Evolutionary conservation across 1,140 invertebrate species (phyloP), one percentile per base, ranked within the genome.

Genomic region (Bombus terrestris): DNA sequence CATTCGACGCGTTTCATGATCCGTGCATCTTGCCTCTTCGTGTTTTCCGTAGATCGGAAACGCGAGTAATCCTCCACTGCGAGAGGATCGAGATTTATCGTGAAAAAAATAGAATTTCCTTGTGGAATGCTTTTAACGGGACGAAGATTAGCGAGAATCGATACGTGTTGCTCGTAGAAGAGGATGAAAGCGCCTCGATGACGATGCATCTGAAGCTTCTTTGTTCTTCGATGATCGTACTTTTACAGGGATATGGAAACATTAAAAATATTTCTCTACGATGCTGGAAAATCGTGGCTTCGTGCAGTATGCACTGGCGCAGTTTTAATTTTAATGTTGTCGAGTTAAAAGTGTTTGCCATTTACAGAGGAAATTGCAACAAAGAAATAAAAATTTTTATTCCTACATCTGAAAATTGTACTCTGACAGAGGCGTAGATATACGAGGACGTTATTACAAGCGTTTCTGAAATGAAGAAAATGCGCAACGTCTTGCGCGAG

Each of bases 1-100:
- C 53, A 69, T 35, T 68, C 47, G 43, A 80, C 68, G 59, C 3
- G 71, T 57, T 35, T 22, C 77, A 41, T 35, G 83, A 81, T 74
- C 59, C 28, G 35, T 85, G 3, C 15, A 13, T 37, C 8, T 35
- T 81, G 18, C 6, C 2, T 25, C 41, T 22, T n/a, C 32, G 47
- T 47, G 66, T 80, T 53, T 47, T 13, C n/a, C 22, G 41, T 13
- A 43, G 37, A 57, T 79, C 41, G 35, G 75, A 25, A 32, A 35
- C 32, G 3, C 8, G 3, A 53, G 35, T 81, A 81, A 85, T 85
- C 79, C 77, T 41, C 35, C 9, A 35, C 32, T 12, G 32, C 12
- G 1, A 53, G 28, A 10, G 43, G 47, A 77, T 41, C 32, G 39
- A 72, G 41, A 13, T 43, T 47, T 25, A 32, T 25, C 39, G 28